These are phyloP conservation scores for Falcunculus frontatus DNA, from an alignment of 2,113 vertebrate species.

Conservation along the genomic window DNA sequence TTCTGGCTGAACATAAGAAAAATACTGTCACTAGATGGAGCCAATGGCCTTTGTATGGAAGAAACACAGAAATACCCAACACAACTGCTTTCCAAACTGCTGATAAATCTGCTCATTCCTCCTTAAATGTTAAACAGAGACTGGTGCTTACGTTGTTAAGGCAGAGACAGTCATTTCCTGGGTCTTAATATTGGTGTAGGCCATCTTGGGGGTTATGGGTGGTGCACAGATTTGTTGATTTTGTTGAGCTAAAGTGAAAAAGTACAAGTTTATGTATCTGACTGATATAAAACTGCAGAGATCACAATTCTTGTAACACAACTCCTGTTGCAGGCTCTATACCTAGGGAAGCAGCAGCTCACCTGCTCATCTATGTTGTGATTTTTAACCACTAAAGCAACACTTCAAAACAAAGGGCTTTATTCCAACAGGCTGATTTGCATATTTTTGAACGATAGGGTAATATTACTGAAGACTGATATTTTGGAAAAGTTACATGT, in stretches of 20 bases:
- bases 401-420: not conserved
- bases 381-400: not conserved
- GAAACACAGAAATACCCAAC: not conserved
- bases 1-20: not conserved
- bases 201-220: not conserved
- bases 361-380: not conserved
- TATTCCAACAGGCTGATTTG: not conserved
- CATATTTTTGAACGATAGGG: not conserved
- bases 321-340: not conserved
- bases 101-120: not conserved
- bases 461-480: not conserved
- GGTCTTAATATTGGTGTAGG: not conserved
- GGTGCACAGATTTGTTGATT: not conserved
- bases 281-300: not conserved
- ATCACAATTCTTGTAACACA: not conserved
- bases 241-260: not conserved
- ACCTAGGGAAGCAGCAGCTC: not conserved
- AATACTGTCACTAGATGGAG: slow-evolving; percentile 28
- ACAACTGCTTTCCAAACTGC: not conserved
- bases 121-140: not conserved
- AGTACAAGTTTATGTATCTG: not conserved
- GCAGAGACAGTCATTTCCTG: not conserved
- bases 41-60: not conserved
- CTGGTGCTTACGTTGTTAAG: not conserved
- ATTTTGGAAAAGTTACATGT: not conserved